Conservation (phyloP, 1,140 invertebrate genomes). For the Antheraea mylitta region DNA sequence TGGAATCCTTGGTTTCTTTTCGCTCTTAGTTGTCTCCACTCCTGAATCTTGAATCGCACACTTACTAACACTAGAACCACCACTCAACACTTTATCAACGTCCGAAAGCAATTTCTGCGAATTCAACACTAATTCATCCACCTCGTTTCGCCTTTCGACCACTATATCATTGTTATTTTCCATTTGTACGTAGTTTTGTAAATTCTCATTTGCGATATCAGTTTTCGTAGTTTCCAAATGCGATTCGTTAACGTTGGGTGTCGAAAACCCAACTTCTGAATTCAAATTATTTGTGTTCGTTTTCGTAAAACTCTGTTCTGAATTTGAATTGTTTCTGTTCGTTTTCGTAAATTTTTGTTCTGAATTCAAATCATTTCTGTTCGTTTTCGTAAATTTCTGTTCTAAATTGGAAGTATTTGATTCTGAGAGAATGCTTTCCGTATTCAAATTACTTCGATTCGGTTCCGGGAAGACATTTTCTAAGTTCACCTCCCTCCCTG, state of each 20-base stretch:
- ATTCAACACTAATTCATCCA: slow-evolving; percentile 66
- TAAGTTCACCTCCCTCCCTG: slow-evolving; percentile 58
- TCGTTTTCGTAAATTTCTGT: neutral
- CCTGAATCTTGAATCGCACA: neutral
- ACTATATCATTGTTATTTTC: slow-evolving; percentile 32
- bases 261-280: neutral
- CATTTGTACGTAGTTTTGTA: slow-evolving; percentile 10
- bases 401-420: neutral
- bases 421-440: neutral
- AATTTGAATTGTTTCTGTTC: neutral
- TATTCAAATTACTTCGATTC: slow-evolving; percentile 12
- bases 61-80: slow-evolving; percentile 28
- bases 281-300: neutral
- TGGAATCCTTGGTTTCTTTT: neutral
- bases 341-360: neutral
- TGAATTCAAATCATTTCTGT: neutral
- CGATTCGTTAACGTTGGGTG: neutral
- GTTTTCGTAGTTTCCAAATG: slow-evolving; percentile 20
- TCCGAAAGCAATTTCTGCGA: slow-evolving; percentile 68
- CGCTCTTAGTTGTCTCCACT: neutral
- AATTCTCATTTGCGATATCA: slow-evolving; percentile 40
- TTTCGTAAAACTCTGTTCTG: neutral
- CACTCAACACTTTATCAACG: slow-evolving; percentile 65
- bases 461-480: slow-evolving; percentile 71
- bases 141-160: slow-evolving; percentile 17